These are phyloP conservation scores for Psilopogon haemacephalus DNA, from an alignment of 2,113 vertebrate species.

Conservation along the genomic window DNA sequence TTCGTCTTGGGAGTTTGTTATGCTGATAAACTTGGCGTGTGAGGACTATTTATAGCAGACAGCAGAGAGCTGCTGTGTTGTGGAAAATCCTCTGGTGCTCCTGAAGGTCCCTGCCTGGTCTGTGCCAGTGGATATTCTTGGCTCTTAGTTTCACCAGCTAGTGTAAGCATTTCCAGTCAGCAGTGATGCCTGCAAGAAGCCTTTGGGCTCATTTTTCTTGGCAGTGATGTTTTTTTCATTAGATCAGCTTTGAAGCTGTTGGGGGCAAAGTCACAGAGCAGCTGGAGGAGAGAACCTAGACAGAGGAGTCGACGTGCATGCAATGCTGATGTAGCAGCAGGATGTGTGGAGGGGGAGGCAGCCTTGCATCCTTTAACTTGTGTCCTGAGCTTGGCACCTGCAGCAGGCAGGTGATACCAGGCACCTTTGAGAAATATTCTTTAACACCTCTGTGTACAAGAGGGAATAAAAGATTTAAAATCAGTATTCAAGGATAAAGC, in stretches of 20 bases:
- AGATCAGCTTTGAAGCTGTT: conserved; percentile 57
- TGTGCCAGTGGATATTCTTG: conserved; percentile 29
- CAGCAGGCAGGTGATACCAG: not conserved
- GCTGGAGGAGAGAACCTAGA: conserved; percentile 30
- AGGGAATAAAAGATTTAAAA: not conserved
- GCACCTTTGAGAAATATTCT: not conserved
- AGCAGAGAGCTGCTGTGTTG: conserved; percentile 51
- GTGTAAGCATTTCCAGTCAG: conserved; percentile 6
- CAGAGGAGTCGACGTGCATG: not conserved
- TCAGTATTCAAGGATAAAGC: not conserved
- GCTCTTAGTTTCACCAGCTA: not conserved
- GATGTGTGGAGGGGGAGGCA: not conserved
- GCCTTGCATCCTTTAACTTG: not conserved
- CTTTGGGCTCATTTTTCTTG: conserved; percentile 39
- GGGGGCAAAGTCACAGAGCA: conserved; percentile 44
- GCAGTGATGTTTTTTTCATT: conserved; percentile 36
- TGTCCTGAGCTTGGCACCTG: not conserved
- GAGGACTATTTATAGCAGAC: conserved; percentile 54
- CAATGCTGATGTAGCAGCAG: not conserved
- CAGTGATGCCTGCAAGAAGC: conserved; percentile 5
- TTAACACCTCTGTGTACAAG: not conserved
- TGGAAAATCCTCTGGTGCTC: conserved; percentile 22
- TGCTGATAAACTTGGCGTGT: conserved; percentile 49
- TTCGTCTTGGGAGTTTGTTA: conserved; percentile 40
- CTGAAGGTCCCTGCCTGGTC: conserved; percentile 25